Percentiles rank a stretch among this genome's conserved stretches.
phyloP scores from a whole-genome alignment of 2,888 invertebrate species.

The Ceriagrion tenellum region DNA sequence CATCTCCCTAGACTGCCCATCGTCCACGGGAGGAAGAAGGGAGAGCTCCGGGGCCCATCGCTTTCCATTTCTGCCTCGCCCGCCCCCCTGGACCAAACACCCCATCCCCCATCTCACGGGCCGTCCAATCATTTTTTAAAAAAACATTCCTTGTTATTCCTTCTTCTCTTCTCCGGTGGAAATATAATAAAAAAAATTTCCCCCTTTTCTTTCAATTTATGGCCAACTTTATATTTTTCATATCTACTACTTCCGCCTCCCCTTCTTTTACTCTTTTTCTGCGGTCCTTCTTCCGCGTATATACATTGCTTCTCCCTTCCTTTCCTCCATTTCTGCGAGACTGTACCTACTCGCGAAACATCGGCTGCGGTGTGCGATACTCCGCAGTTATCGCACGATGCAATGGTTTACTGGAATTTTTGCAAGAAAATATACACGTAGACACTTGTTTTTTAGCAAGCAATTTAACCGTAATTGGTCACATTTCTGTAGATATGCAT shows the following conservation, averaged over 20 bases:
- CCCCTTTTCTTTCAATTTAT: conserved; percentile 48
- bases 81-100: background rate
- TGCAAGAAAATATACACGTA: no score
- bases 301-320: no score
- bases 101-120: background rate
- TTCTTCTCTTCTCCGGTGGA: conserved; percentile 11
- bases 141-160: conserved; percentile 63
- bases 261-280: background rate
- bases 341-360: no score
- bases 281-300: background rate
- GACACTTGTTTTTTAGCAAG: no score
- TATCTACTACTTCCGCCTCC: background rate
- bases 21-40: conserved; percentile 21
- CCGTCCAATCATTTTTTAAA: conserved; percentile 54
- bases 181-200: conserved; percentile 13
- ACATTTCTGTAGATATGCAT: no score
- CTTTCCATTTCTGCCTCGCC: background rate
- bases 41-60: background rate
- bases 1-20: conserved; percentile 15
- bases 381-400: no score
- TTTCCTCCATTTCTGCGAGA: no score
- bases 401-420: no score
- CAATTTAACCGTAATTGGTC: no score
- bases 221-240: conserved; percentile 40
- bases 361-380: no score